Base-by-base conservation (phyloP, 1,140 invertebrate genomes). In the Pachypeltis micranthus region DNA sequence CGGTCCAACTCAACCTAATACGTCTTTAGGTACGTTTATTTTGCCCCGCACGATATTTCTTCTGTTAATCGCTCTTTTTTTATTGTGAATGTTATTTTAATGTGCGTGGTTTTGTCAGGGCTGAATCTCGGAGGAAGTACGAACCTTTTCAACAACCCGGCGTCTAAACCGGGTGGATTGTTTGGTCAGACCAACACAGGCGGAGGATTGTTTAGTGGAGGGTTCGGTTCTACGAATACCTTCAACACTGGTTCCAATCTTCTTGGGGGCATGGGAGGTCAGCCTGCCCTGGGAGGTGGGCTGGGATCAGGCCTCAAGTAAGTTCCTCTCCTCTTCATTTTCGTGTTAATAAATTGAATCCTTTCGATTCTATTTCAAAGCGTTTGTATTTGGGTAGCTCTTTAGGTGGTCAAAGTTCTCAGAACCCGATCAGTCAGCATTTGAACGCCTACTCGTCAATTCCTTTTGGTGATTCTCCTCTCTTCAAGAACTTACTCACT, bases 401-500 rank as follows among this genome's bases (percentile, higher is more conserved):
- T 14, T 21, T 51, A 19, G 21, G 59, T 55, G n/a, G 39, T 23
- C 21, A 14, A 21, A 21, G 21, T 21, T 16, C 47, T 10, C 47
- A 51, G 23, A 68, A 68, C 51, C 51, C 67, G 47, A 77, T 83
- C 3, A 81, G 82, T 71, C 83, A 86, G 67, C 85, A 86, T 71
- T 81, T 87, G 56, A 71, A 85, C 51, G 79, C 84, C 7, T 75
- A 88, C 7, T 81, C 84, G 2, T 81, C 82, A 1, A 83, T 85
- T 7, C 87, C 87, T 1, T 91, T 86, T 69, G 87, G 87, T n/a
- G 85, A 88, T 72, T 85, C 84, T 44, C 83, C 86, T 4, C 76
- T 90, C 7, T 81, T 90, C 63, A 85, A 86, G 71, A 86, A 87
- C 72, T 70, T 89, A 1, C 78, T 84, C 58, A 79, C 80, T 44